Evolutionary conservation across 2,888 invertebrate genomes (phyloP), one percentile per base, ranked within the genome.

Genomic region (Tetragonula carbonaria): DNA sequence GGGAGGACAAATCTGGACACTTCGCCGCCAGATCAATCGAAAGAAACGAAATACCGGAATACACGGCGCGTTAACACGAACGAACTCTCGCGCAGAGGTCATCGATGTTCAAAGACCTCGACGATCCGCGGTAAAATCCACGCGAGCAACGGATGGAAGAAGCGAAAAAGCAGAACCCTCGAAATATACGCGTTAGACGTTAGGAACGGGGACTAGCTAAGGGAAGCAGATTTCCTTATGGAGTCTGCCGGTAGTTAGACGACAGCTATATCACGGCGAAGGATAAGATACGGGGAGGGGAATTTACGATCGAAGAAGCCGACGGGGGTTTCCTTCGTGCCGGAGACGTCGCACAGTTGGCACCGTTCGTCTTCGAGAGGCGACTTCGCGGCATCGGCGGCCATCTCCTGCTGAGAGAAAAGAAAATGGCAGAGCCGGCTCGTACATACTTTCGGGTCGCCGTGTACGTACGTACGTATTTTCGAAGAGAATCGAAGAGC

Each of bases 401-500:
- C 77, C 33, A 70, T 84, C 28, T 33, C 79, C 84, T 70, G 84
- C 79, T 79, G 79, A 84, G 80, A 83, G 74, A 45, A 1, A 45
- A 38, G 80, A 80, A 80, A 78, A 74, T 80, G 78, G 74, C 33
- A 53, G 80, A 18, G 63, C 28, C 65, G 45, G n/a, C 67, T 18
- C 53, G 59, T 50, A 68, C 78, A 80, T 83, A 86, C 78, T 83
- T 80, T 78, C 86, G 74, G 78, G 74, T 77, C 76, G 74, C 59
- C 63, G 78, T 81, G 82, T 80, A 80, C 55, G 80, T 82, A 76
- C 81, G 75, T 73, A 80, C 72, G 82, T 80, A 74, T 85, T 85
- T 82, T 81, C 78, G 72, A 74, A 62, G 74, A 65, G 23, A 45
- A 33, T 33, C 59, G 33, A 65, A 28, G 59, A 73, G 79, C 71